Evolutionary conservation across 2,888 invertebrate species (phyloP), one percentile per base, ranked within the genome.

Genomic region (Peribatodes rhomboidaria): DNA sequence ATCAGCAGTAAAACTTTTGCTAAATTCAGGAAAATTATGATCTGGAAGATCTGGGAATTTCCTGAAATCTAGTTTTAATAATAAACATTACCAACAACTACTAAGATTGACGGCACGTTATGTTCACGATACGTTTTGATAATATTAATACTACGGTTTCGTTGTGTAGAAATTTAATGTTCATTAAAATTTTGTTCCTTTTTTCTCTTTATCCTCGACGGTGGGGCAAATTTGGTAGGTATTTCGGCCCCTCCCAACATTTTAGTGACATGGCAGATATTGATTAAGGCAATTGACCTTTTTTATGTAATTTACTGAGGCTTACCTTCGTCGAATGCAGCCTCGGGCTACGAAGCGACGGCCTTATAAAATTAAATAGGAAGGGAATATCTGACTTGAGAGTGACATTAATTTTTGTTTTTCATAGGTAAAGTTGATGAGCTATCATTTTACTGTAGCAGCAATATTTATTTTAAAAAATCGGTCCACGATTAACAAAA

Each of bases 251-350:
- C 31, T 33, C 16, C 16, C 16, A 13, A 42, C 54, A 22, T 42
- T 33, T 27, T 8, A 54, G 16, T 31, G n/a, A 71, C 75, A 72
- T 71, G 78, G 75, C 78, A 73, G 78, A 73, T 75, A 82, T 77
- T 79, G 78, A 78, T 78, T 73, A 71, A 67, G 63, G 57, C 72
- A 70, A 77, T 79, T 75, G 74, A 72, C 70, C 77, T 77, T 79
- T 80, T 74, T 42, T 58, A 58, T 61, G 31, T 47, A 58, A 59
- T 64, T 60, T 53, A 31, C 6, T 13, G 33, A 41, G 27, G 33
- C 44, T 46, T 37, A 46, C 50, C 54, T 37, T 41, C 35, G 39
- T 41, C 22, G 41, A 10, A 10, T 37, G 41, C 50, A 35, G 61
- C 61, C 61, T 33, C 33, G 41, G 55, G 64, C 49, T 53, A 54